Evolutionary conservation across 1,140 invertebrate genomes (phyloP), one percentile per base, ranked within the genome.

Genomic region (Ephestia elutella): DNA sequence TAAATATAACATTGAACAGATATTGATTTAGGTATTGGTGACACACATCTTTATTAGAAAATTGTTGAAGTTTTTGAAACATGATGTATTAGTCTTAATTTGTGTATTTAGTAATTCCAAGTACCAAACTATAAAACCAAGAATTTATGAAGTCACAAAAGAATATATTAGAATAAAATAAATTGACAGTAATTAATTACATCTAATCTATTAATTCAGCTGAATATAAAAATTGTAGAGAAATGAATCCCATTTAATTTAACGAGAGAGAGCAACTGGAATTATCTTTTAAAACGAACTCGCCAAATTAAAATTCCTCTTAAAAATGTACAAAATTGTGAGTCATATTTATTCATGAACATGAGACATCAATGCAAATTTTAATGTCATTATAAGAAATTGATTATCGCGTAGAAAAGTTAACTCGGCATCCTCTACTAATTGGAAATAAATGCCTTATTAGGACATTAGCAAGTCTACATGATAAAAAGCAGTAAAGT

Each of bases 1-100:
- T 71, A 63, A 65, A 63, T 61, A 59, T 65, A 62, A 38, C 32
- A 38, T 13, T 38, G 13, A 38, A 44, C n/a, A 15, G 38, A 15
- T 44, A 44, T 44, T 44, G 38, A 44, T n/a, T 44, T 44, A 44
- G 38, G 38, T 15, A 32, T 32, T 11, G 48, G 21, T 60, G 63
- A 60, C 62, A 64, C 63, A 62, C 59, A 64, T 38, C 15, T 35
- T 44, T 15, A 44, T 44, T n/a, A 5, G 13, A 8, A 15, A 44
- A n/a, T 15, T 13, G 32, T 2, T 1, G 9, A 13, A 13, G 2
- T 35, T 35, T 35, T 35, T 10, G 9, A 35, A 11, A 11, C 13
- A 35, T 44, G 10, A 44, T 10, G 10, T 44, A 10, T 44, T n/a
- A 35, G 32, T 9, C 10, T 25, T 7, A 25, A 25, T 25, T 25